phyloP scores from a whole-genome alignment of 2,113 vertebrate species.

The Platysternon megacephalum region DNA sequence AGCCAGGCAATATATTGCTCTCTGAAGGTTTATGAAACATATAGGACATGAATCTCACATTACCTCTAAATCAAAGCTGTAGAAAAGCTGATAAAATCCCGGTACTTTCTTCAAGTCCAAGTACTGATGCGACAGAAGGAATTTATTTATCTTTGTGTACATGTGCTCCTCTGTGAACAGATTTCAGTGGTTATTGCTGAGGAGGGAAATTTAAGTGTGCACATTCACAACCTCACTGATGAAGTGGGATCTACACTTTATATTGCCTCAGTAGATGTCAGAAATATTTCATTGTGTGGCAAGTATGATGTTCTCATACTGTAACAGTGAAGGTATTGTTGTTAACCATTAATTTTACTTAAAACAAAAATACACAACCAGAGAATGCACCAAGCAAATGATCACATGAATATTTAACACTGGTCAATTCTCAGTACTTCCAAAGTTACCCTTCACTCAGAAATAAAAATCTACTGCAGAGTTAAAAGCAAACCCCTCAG shows the following conservation, averaged over 20 bases:
- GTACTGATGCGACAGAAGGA: conserved; percentile 90
- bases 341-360: not conserved
- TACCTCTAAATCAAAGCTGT: conserved; percentile 92
- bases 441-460: not conserved
- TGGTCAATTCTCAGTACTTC: not conserved
- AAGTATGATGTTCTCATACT: not conserved
- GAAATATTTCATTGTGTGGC: not conserved
- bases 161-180: conserved; percentile 91
- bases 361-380: not conserved
- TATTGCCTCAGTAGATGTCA: not conserved
- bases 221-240: fast-evolving
- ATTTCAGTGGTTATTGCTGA: not conserved
- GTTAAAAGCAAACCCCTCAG: not conserved
- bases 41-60: not conserved
- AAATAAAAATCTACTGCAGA: not conserved
- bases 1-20: not conserved
- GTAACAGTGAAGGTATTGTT: not conserved
- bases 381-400: not conserved
- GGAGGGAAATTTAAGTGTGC: not conserved
- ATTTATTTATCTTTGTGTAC: conserved; percentile 90
- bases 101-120: conserved; percentile 91
- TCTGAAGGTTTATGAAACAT: not conserved
- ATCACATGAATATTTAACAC: not conserved
- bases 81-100: conserved; percentile 94
- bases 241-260: not conserved